Percentiles rank a stretch among this genome's conserved stretches.
Evolutionary conservation across 2,888 invertebrate genomes (phyloP).

Genomic region (Hyalella azteca): DNA sequence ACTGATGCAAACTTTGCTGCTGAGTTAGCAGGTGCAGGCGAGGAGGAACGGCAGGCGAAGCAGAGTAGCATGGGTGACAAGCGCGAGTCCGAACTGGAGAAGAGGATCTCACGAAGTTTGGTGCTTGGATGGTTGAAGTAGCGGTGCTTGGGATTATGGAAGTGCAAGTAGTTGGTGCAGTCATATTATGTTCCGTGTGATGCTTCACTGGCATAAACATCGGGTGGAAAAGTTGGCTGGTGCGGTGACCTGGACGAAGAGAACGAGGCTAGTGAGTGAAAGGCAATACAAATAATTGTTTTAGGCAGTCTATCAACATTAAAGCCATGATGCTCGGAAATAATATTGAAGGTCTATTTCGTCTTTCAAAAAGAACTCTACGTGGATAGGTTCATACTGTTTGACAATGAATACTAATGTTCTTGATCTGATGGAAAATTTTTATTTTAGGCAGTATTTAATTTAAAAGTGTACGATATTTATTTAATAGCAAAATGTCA

Average conservation of each 20-base stretch:
- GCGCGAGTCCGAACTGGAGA: constrained; percentile 25
- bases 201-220: constrained; percentile 30
- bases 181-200: not conserved
- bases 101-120: not conserved
- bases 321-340: too few species aligned
- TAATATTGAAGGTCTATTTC: too few species aligned
- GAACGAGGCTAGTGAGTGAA: too few species aligned
- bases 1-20: not conserved
- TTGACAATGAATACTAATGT: too few species aligned
- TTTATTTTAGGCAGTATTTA: too few species aligned
- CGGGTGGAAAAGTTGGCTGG: not conserved
- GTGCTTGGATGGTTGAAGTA: not conserved
- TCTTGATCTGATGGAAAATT: too few species aligned
- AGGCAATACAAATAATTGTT: too few species aligned
- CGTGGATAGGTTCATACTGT: too few species aligned
- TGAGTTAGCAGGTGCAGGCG: not conserved
- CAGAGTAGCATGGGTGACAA: constrained; percentile 21
- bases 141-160: not conserved
- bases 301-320: too few species aligned
- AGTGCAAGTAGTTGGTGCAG: not conserved
- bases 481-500: too few species aligned
- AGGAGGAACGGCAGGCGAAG: constrained; percentile 29
- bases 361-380: too few species aligned
- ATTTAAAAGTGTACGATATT: too few species aligned
- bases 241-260: not conserved